These are phyloP conservation scores for Harmothoe impar DNA, from an alignment of 2,888 invertebrate genomes.

Conservation along the genomic window DNA sequence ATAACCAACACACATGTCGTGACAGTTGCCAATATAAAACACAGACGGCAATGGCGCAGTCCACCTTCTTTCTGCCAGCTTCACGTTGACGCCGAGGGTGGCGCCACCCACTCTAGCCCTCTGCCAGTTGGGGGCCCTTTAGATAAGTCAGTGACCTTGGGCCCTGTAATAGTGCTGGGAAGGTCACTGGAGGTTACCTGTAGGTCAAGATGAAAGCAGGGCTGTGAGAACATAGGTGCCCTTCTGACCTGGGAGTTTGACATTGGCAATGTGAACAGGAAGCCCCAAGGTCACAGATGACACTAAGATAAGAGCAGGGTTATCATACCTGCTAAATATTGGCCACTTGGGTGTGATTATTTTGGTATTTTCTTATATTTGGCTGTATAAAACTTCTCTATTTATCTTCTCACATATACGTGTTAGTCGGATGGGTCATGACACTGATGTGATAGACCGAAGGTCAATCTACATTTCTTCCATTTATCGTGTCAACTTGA, in stretches of 20 bases:
- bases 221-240: not conserved
- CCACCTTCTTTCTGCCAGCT: no score
- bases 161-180: not conserved
- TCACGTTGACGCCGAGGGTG: not conserved
- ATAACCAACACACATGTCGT: no score
- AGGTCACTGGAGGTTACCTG: slow-evolving; percentile 8
- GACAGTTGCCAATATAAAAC: no score
- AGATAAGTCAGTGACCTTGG: not conserved
- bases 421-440: no score
- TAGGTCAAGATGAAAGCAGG: not conserved
- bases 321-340: slow-evolving; percentile 37
- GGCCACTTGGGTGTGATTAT: not conserved
- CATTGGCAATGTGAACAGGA: slow-evolving; percentile 38
- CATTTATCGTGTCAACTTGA: no score
- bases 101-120: not conserved
- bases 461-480: no score
- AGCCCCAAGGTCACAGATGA: slow-evolving; percentile 14
- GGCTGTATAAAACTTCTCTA: not conserved
- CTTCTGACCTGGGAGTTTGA: not conserved
- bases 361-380: not conserved
- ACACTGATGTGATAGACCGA: no score
- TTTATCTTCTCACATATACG: no score
- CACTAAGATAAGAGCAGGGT: not conserved
- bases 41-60: no score
- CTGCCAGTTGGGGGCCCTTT: not conserved